Percentiles rank a stretch among this genome's conserved stretches.
These are phyloP conservation scores for Aurelia coerulea DNA, from an alignment of 30 jellyfish, hydroid and myxozoan species.

Conservation along the genomic window DNA sequence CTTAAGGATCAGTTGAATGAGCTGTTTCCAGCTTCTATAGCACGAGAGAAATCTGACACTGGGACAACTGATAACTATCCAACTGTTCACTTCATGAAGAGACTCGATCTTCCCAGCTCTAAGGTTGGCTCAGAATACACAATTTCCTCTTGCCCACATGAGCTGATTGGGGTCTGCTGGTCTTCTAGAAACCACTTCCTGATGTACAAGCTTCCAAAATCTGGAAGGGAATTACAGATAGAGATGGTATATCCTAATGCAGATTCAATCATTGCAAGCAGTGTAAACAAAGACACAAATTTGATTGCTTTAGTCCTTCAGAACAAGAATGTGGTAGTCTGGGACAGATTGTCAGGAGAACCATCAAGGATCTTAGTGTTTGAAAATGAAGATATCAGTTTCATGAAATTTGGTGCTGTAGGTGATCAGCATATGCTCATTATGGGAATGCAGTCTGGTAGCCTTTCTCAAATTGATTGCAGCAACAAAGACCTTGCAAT, in stretches of 20 bases:
- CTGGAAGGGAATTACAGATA: conserved; percentile 26
- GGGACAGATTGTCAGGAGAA: conserved; percentile 30
- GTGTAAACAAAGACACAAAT: conserved; percentile 52
- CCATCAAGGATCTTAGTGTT: conserved; percentile 31
- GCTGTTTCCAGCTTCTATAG: not conserved
- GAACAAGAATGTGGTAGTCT: conserved; percentile 22
- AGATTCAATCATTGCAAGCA: conserved; percentile 31
- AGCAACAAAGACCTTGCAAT: not conserved
- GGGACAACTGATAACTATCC: not conserved
- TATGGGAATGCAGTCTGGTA: conserved; percentile 18
- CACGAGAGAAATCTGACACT: too few species aligned
- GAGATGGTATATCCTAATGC: conserved; percentile 49
- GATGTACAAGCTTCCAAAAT: conserved; percentile 45
- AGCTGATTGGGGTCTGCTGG: conserved; percentile 54
- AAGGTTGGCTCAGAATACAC: too few species aligned
- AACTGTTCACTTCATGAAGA: conserved; percentile 43
- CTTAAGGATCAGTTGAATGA: conserved; percentile 10
- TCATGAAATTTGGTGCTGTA: conserved; percentile 14
- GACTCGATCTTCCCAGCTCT: not conserved
- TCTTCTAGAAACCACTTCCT: conserved; percentile 37
- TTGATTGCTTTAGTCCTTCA: conserved; percentile 34
- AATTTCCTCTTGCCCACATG: conserved; percentile 17
- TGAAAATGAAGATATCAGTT: conserved; percentile 10
- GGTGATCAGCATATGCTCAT: conserved; percentile 13
- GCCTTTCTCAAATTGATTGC: conserved; percentile 7